Percentiles rank a stretch among this genome's conserved stretches.
Conservation (phyloP, 2,888 invertebrate genomes). For the Panopea generosa region DNA sequence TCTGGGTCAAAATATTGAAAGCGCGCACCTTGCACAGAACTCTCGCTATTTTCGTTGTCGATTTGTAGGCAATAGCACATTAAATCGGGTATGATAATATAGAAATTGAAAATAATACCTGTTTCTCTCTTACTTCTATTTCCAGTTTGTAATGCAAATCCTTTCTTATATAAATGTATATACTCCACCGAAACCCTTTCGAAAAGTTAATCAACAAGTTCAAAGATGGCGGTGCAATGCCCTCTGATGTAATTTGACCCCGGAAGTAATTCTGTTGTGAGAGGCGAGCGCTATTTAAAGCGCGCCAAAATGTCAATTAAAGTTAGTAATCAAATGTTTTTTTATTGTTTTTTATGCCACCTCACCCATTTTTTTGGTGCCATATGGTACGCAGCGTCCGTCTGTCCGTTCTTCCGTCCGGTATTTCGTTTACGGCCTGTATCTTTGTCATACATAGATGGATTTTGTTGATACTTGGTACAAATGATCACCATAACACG, state of each 20-base stretch:
- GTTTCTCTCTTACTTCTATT: background rate
- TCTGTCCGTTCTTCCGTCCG: no score
- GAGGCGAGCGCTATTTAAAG: slow-evolving; percentile 23
- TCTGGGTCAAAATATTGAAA: slow-evolving; percentile 33
- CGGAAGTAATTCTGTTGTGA: slow-evolving; percentile 36
- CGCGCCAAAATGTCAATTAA: slow-evolving; percentile 43
- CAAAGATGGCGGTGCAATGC: slow-evolving; percentile 63
- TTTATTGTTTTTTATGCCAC: no score
- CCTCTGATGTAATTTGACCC: slow-evolving; percentile 52
- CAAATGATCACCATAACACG: no score
- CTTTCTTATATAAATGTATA: background rate
- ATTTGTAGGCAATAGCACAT: no score
- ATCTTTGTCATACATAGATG: no score
- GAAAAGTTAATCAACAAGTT: slow-evolving; percentile 46
- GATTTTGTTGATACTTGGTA: no score
- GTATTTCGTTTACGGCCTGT: no score
- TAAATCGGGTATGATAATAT: no score
- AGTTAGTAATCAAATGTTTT: no score
- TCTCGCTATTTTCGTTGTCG: background rate
- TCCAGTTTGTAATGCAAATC: background rate
- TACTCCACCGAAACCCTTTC: slow-evolving; percentile 18
- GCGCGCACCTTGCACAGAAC: slow-evolving; percentile 44
- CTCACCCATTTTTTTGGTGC: no score
- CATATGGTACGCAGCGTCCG: no score
- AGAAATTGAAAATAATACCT: no score